Conservation (phyloP, 1,140 invertebrate species). For the Papilio glaucus region DNA sequence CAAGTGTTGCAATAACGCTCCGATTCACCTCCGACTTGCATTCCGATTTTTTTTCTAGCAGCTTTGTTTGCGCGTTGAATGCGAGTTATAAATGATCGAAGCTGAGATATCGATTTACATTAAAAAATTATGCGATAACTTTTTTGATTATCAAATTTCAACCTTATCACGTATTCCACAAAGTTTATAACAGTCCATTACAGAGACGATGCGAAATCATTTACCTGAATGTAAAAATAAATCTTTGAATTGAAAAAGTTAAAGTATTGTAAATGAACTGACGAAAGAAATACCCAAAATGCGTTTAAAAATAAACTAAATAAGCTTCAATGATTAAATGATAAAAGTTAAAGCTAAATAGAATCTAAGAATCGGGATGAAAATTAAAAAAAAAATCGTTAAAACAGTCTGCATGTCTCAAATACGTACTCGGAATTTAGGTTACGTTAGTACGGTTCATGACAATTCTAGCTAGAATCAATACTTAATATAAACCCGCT, state of each 20-base stretch:
- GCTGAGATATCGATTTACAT: constrained; percentile 74
- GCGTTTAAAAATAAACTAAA: constrained; percentile 34
- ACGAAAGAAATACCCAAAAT: constrained; percentile 45
- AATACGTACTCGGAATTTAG: no score
- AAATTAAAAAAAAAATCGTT: no score
- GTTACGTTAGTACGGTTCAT: no score
- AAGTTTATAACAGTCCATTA: background rate
- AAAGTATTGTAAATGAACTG: constrained; percentile 43
- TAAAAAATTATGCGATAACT: constrained; percentile 42
- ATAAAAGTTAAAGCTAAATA: background rate
- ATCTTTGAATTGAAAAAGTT: constrained; percentile 44
- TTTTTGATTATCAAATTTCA: constrained; percentile 39
- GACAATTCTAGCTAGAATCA: no score
- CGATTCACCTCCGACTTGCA: constrained; percentile 65
- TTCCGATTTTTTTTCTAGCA: constrained; percentile 65
- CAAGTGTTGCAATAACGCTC: constrained; percentile 81
- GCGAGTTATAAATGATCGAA: constrained; percentile 81
- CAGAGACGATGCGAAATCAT: constrained; percentile 7
- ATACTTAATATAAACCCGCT: no score
- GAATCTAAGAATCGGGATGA: background rate
- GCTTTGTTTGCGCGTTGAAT: constrained; percentile 75
- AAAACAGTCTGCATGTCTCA: no score
- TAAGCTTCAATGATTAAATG: constrained; percentile 7
- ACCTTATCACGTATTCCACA: constrained; percentile 43
- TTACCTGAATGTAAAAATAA: constrained; percentile 65